These are phyloP conservation scores for Fissipunctia ypsillon DNA, from an alignment of 2,888 invertebrate species.

Conservation along the genomic window DNA sequence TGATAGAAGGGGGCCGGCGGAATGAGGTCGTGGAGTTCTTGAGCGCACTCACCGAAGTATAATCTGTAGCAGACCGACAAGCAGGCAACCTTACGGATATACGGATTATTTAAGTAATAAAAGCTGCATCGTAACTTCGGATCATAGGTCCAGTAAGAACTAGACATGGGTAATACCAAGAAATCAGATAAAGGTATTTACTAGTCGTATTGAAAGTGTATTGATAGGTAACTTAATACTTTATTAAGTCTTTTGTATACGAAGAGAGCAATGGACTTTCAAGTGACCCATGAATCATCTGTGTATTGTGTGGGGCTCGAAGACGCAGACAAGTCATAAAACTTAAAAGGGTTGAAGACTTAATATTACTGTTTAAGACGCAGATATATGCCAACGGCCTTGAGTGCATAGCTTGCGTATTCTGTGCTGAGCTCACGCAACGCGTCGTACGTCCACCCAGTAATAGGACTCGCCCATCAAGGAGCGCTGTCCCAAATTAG, in stretches of 20 bases:
- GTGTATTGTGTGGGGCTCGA: background rate
- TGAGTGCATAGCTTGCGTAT: too few species aligned
- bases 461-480: too few species aligned
- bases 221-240: constrained; percentile 35
- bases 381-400: too few species aligned
- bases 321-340: background rate
- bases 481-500: too few species aligned
- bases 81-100: too few species aligned
- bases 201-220: background rate
- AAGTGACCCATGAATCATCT: constrained; percentile 18
- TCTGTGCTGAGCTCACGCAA: too few species aligned
- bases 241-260: constrained; percentile 2
- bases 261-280: constrained; percentile 18
- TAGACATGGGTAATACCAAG: background rate
- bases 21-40: too few species aligned
- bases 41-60: too few species aligned
- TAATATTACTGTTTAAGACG: too few species aligned
- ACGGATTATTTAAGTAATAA: background rate
- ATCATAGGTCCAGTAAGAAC: background rate
- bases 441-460: too few species aligned
- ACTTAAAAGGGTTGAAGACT: constrained; percentile 2
- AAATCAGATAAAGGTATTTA: background rate
- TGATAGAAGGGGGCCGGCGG: too few species aligned
- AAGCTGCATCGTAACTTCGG: background rate
- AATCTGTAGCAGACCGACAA: too few species aligned